These are phyloP conservation scores for Volucella zonaria DNA, from an alignment of 2,888 invertebrate species.

Conservation along the genomic window DNA sequence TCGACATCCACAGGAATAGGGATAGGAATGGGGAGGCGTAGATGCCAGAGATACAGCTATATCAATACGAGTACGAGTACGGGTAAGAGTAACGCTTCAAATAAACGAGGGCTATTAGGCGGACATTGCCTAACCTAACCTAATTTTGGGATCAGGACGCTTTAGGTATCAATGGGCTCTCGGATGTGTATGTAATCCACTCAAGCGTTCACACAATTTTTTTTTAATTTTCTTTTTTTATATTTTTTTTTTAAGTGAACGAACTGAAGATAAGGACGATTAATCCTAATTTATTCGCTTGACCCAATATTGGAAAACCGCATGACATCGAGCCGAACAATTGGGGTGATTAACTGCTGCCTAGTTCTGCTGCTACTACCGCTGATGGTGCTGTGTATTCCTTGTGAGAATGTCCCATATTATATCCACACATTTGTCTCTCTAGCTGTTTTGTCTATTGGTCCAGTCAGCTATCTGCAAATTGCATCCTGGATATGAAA, in stretches of 20 bases:
- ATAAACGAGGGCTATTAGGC: conserved; percentile 45
- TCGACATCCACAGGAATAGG: background rate
- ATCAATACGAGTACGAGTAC: no score
- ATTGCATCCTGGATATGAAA: conserved; percentile 52
- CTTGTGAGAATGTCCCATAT: conserved; percentile 44
- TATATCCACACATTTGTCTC: conserved; percentile 14
- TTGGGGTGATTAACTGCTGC: conserved; percentile 73
- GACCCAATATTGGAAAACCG: conserved; percentile 74
- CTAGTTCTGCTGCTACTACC: conserved; percentile 46
- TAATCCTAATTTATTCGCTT: conserved; percentile 74
- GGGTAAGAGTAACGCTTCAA: conserved; percentile 6
- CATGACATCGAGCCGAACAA: conserved; percentile 73
- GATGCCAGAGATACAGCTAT: conserved; percentile 1
- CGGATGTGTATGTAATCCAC: conserved; percentile 65
- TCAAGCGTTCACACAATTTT: conserved; percentile 58
- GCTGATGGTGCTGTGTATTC: conserved; percentile 33
- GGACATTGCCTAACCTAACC: conserved; percentile 56
- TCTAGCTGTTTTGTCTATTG: conserved; percentile 23
- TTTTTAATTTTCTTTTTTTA: no score
- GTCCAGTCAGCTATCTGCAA: conserved; percentile 40
- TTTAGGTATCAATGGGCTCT: conserved; percentile 13
- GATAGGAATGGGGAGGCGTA: background rate
- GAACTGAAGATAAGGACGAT: conserved; percentile 73
- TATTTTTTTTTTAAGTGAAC: conserved; percentile 1
- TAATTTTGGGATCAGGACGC: conserved; percentile 54